Evolutionary conservation across 37 sponge, comb jelly and placozoan species (phyloP).

Genomic region (Spongilla lacustris): DNA sequence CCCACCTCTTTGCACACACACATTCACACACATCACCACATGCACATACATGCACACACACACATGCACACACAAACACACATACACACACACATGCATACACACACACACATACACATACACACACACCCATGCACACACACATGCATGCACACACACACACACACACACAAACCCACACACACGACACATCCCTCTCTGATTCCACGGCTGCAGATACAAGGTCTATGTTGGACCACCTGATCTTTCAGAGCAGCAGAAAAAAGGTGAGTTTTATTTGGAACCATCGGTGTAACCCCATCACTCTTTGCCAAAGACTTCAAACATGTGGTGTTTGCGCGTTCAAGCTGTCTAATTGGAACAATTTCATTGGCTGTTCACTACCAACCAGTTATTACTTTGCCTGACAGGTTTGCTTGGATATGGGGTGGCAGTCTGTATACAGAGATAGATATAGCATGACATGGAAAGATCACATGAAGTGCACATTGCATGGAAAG

Average conservation of each 20-base stretch:
- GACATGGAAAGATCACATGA: too few relatives aligned
- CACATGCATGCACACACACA: too few relatives aligned
- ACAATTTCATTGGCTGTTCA: slow-evolving; percentile 41
- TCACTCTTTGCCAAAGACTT: slow-evolving; percentile 10
- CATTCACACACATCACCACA: too few relatives aligned
- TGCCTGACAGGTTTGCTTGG: slow-evolving; percentile 40
- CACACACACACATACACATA: too few relatives aligned
- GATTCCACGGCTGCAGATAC: neutral
- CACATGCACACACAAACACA: too few relatives aligned
- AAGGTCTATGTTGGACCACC: slow-evolving; percentile 2
- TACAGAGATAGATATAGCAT: too few relatives aligned
- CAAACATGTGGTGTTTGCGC: slow-evolving; percentile 48
- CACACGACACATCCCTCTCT: neutral
- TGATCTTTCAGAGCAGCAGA: neutral
- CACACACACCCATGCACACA: too few relatives aligned
- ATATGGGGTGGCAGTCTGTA: too few relatives aligned
- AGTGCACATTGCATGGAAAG: too few relatives aligned
- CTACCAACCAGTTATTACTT: slow-evolving; percentile 25
- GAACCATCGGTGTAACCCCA: neutral
- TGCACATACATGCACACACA: too few relatives aligned
- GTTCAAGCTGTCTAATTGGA: slow-evolving; percentile 52
- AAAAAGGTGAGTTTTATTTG: neutral
- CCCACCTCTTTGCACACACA: neutral
- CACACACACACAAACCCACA: too few relatives aligned
- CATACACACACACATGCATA: too few relatives aligned